Base-by-base conservation (phyloP, 2,113 vertebrate species). In the Corvus hawaiiensis region DNA sequence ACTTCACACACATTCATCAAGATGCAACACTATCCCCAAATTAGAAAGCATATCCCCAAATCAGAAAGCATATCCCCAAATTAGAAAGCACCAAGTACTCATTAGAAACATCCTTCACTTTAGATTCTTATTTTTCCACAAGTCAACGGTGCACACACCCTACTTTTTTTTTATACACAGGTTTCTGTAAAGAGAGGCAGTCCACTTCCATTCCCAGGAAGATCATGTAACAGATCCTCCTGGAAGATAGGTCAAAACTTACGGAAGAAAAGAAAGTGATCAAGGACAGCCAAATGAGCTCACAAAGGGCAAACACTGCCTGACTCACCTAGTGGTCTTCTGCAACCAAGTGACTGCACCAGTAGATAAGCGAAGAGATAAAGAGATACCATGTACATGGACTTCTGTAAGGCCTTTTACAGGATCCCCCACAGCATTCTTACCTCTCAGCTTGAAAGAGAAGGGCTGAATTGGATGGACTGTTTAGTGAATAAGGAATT, bases 1-100 rank as follows among this genome's bases (percentile, higher is more conserved):
- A 96, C 33, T 91, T 94, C 59, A 84, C 48, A 79, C 71, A 94
- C 82, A 84, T 68, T 87, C 85, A 84, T 88, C 87, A 95, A 81
- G 52, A 95, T 55, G n/a, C 78, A 94, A 90, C 30, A 72, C 49
- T 78, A 95, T 96, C 93, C 93, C 94, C 95, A 92, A 88, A 96
- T 77, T 35, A 95, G 3, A 94, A 84, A 94, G 78, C 86, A 83
- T 86, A 93, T 95, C 94, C 92, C 93, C 95, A 91, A 87, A 96
- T 76, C 21, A 91, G 18, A 87, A 86, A 86, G 58, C 68, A 73
- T 92, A 96, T 96, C 95, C 95, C 95, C 95, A 93, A 94, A 95
- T 93, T 3, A 87, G 63, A 95, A 95, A 94, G 76, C 89, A 94
- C 71, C 91, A 90, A 84, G 76, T 87, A 51, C 44, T 43, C 78